Conservation (phyloP, 2,797 vertebrate species). For the Etheostoma nigrum region DNA sequence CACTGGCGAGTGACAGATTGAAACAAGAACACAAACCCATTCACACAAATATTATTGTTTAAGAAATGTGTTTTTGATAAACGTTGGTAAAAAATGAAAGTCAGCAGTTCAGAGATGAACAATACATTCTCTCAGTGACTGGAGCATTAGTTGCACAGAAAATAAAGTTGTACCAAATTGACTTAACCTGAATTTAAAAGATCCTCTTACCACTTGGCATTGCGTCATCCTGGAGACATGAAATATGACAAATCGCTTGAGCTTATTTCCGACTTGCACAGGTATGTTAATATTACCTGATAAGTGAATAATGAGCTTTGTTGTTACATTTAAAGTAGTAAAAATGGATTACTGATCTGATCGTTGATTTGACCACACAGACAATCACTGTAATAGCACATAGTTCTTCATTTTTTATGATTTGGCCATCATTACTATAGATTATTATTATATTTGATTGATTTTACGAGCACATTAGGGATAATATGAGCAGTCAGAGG, state of each 20-base stretch:
- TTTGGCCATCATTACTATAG: neutral
- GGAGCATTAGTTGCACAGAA: slow-evolving; percentile 11
- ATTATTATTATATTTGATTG: neutral
- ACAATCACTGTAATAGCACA: too few relatives aligned
- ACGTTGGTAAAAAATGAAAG: slow-evolving; percentile 4
- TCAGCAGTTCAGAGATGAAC: slow-evolving; percentile 24
- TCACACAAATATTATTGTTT: slow-evolving; percentile 7
- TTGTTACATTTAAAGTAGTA: neutral
- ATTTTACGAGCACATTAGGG: neutral
- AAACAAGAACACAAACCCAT: slow-evolving; percentile 4
- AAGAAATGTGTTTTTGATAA: slow-evolving; percentile 39
- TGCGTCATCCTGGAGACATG: neutral
- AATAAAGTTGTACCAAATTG: neutral
- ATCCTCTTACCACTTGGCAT: neutral
- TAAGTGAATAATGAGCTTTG: neutral
- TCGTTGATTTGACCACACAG: neutral
- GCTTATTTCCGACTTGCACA: neutral
- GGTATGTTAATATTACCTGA: neutral
- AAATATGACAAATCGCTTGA: neutral
- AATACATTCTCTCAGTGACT: slow-evolving; percentile 20
- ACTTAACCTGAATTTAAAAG: neutral
- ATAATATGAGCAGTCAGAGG: neutral
- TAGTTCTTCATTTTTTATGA: too few relatives aligned
- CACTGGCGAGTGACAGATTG: neutral
- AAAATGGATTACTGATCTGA: neutral